Base-by-base conservation (phyloP, 2,888 invertebrate species). In the Apotomis betuletana region DNA sequence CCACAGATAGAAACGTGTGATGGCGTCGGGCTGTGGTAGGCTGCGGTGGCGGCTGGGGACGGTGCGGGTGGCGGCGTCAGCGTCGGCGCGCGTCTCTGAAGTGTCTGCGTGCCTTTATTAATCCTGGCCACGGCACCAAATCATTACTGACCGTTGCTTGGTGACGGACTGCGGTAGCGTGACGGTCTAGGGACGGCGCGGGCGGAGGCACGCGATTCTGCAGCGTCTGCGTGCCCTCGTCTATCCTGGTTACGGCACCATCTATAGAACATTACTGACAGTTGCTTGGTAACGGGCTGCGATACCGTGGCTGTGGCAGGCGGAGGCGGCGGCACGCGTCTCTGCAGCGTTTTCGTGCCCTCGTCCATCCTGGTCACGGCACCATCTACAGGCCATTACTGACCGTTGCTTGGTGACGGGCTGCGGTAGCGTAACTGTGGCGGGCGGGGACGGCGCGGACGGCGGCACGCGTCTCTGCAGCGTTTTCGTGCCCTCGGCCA, bases 281-380 rank as follows among this genome's bases (percentile, higher is more conserved):
- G 15, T 3, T 59, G 60, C 81, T 85, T 85, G 75, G 88, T 85
- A 81, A 87, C 85, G 78, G 87, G 87, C 65, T 87, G 55, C 27
- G 88, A 84, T 73, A 78, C 85, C 76, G 84, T 80, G 77, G 90
- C 87, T 69, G 89, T 87, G 77, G 88, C 89, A 75, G 82, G 81
- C 44, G 81, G 81, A 62, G 82, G 80, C 70, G 73, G 60, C 36
- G 27, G 57, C 57, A 49, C 15, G 15, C 15, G 15, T 15, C 15
- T 15, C n/a, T 89, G 90, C 81, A 92, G 83, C 6, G 91, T 91
- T 87, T 91, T 91, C 41, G 92, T 90, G 78, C 90, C 90, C 67
- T 81, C 89, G 73, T 76, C 78, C 59, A 61, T 15, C 76, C 78
- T 41, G 5, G 41, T 41, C 41, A 4, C 41, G 41, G 5, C 41